Base-by-base conservation (phyloP, 2,113 vertebrate species). In the Junco hyemalis region DNA sequence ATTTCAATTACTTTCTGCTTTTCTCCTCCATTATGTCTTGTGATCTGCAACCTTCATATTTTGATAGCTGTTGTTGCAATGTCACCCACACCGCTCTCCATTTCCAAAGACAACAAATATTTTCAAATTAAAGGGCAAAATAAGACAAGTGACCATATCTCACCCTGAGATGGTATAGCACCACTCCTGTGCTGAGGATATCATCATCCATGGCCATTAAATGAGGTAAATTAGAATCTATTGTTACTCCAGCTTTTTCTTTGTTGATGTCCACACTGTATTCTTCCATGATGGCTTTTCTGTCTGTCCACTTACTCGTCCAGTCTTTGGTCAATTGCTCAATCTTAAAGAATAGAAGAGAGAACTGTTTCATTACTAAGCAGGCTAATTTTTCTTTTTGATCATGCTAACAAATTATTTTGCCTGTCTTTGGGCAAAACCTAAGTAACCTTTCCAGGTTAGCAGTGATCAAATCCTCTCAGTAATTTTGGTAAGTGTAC, bases 161-260 rank as follows among this genome's bases (percentile, higher is more conserved):
- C 97, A 99, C 99, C 99, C 98, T 98, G 96, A 99, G 99, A 94
- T 99, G 98, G 95, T 99, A 99, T 12, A 99, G 98, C 84, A 98
- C 98, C 16, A 99, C 98, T 44, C 98, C 98, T 13, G 99, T 99
- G 96, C 99, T 99, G 89, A 99, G 98, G 66, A 99, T 98, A 20
- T 99, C 99, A 20, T 99, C 97, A 66, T 99, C 98, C 93, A 99
- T 95, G 19, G 98, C 97, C 76, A 99, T 98, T 44, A 99, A 97
- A 96, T 99, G 99, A 21, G 99, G 99, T 88, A 98, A 97, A 92
- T 97, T 98, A 38, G 99, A 99, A 96, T 98, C 98, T 88, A 99
- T 99, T 81, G 98, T 98, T 88, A 99, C 98, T 50, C 99, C 98
- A 10, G 98, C 98, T 87, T 93, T 98, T 94, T 98, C 98, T 93